phyloP scores from a whole-genome alignment of 2,797 vertebrate genomes.

The Sarcoramphus papa region DNA sequence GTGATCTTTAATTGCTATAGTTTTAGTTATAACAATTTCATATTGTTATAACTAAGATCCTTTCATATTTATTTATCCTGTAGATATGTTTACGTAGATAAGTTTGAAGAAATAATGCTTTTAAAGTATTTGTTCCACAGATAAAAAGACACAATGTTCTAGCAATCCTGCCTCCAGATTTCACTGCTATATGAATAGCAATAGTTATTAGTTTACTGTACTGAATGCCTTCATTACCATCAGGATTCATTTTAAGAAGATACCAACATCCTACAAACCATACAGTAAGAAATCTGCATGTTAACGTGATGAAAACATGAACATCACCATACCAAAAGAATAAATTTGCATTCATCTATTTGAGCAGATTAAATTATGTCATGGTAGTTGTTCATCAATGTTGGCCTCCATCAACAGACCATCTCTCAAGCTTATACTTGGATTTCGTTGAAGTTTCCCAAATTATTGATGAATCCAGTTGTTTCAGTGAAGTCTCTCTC shows the following conservation, averaged over 20 bases:
- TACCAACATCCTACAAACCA: not conserved
- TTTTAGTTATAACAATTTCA: not conserved
- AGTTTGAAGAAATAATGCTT: not conserved
- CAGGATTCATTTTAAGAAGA: not conserved
- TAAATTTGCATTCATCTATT: not conserved
- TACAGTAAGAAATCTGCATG: not conserved
- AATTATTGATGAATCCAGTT: not conserved
- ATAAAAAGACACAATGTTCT: not conserved
- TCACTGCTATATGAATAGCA: not conserved
- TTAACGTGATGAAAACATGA: not conserved
- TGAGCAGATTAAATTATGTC: not conserved
- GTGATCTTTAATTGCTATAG: not conserved
- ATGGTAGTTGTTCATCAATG: rapidly evolving
- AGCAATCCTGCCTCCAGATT: not conserved
- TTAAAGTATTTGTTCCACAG: not conserved
- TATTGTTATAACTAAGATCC: not conserved
- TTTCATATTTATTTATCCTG: not conserved
- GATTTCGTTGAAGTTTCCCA: not conserved
- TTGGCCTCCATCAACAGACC: not conserved
- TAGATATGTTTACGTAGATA: not conserved
- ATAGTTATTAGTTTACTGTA: not conserved
- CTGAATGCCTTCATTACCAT: not conserved
- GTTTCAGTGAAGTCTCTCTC: not conserved
- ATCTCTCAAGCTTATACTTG: not conserved
- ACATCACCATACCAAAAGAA: not conserved